These are phyloP conservation scores for Chelonia mydas DNA, from an alignment of 2,797 vertebrate species.

Conservation along the genomic window DNA sequence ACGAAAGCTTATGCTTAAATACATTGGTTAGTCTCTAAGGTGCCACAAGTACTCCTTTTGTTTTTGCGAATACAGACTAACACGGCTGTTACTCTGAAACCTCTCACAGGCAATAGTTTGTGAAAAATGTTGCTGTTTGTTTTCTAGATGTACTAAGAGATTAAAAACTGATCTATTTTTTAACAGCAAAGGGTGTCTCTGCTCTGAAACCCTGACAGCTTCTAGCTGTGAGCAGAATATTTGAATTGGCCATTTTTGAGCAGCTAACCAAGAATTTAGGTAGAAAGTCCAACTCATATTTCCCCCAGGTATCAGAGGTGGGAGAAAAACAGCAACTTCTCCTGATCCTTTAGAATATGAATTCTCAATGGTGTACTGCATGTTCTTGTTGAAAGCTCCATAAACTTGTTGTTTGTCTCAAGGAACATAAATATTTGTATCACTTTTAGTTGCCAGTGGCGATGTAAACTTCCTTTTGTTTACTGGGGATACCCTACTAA, in stretches of 20 bases:
- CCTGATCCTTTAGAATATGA: not conserved
- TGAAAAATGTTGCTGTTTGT: not conserved
- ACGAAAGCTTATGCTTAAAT: too few relatives aligned
- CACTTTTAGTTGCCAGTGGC: not conserved
- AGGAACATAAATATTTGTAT: rapidly evolving
- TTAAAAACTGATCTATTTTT: not conserved
- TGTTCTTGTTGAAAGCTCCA: not conserved
- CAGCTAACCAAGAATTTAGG: not conserved
- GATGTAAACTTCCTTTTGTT: not conserved
- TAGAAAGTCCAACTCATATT: not conserved
- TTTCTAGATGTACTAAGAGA: not conserved
- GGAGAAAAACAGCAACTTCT: not conserved
- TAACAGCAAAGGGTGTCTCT: rapidly evolving
- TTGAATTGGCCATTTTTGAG: not conserved
- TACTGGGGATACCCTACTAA: not conserved
- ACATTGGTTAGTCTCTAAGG: too few relatives aligned
- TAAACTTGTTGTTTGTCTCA: not conserved
- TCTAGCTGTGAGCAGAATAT: not conserved
- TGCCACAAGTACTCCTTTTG: too few relatives aligned
- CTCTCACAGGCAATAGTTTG: not conserved
- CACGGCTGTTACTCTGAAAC: too few relatives aligned
- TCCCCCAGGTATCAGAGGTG: not conserved
- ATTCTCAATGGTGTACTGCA: not conserved
- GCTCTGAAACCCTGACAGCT: not conserved
- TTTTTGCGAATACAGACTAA: too few relatives aligned